Percentiles rank a stretch among this genome's conserved stretches.
Conservation (phyloP, 2,888 invertebrate species). For the Erynnis tages region DNA sequence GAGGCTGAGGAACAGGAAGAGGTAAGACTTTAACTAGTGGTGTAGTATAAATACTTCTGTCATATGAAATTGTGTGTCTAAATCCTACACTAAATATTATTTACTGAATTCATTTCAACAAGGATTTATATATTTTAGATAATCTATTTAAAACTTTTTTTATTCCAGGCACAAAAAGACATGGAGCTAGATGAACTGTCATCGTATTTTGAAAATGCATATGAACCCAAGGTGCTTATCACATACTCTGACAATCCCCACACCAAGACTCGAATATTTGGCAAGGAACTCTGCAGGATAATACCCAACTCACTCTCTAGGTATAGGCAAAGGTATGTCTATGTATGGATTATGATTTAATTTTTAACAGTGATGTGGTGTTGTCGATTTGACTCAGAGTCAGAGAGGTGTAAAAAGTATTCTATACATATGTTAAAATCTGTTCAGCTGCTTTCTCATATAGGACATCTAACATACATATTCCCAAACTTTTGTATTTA, state of each 20-base stretch:
- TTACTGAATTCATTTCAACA: neutral
- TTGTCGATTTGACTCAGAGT: too few species aligned
- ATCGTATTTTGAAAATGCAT: slow-evolving; percentile 90
- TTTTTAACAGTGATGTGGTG: too few species aligned
- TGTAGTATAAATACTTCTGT: too few species aligned
- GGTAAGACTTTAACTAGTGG: too few species aligned
- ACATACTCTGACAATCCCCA: slow-evolving; percentile 97
- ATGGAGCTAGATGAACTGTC: slow-evolving; percentile 93
- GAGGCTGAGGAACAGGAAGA: slow-evolving; percentile 90
- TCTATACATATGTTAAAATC: too few species aligned
- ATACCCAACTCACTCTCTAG: slow-evolving; percentile 95
- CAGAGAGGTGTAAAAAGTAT: too few species aligned
- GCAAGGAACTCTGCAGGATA: slow-evolving; percentile 93
- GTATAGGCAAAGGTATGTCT: slow-evolving; percentile 84
- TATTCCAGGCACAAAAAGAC: slow-evolving; percentile 82
- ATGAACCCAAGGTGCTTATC: slow-evolving; percentile 97
- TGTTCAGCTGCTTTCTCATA: too few species aligned
- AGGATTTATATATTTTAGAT: neutral
- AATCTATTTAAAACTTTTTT: neutral
- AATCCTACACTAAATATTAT: too few species aligned
- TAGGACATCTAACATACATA: too few species aligned
- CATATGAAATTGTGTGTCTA: too few species aligned
- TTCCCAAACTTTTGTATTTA: too few species aligned
- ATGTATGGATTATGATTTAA: too few species aligned
- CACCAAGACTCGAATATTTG: slow-evolving; percentile 94